phyloP scores from a whole-genome alignment of 2,797 vertebrate genomes.

The Macropodus opercularis region DNA sequence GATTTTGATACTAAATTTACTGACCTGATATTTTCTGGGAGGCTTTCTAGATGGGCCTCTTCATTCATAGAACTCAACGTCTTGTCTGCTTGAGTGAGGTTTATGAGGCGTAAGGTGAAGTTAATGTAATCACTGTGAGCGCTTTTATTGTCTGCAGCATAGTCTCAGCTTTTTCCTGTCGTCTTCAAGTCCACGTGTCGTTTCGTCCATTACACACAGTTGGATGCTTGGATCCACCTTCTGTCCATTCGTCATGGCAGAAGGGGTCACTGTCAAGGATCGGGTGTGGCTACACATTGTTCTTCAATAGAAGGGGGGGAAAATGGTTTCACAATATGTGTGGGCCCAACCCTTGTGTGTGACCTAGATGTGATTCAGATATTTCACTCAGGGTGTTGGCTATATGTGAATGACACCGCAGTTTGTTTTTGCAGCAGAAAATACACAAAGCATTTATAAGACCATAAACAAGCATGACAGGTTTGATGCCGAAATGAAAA shows the following conservation, averaged over 20 bases:
- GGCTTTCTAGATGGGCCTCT: constrained; percentile 1
- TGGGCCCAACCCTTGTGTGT: constrained; percentile 55
- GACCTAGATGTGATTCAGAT: constrained; percentile 72
- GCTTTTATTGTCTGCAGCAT: neutral
- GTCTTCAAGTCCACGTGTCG: neutral
- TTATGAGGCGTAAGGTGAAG: constrained; percentile 12
- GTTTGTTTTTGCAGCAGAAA: constrained; percentile 54
- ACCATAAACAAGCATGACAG: constrained; percentile 14
- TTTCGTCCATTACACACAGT: neutral
- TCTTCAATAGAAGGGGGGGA: constrained; percentile 36
- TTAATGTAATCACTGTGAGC: constrained; percentile 10
- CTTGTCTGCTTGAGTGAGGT: neutral
- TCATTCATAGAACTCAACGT: neutral
- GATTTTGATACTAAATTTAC: constrained; percentile 2
- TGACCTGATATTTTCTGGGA: constrained; percentile 1
- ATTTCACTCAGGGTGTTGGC: constrained; percentile 70
- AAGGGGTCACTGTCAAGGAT: constrained; percentile 48
- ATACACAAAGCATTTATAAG: constrained; percentile 26
- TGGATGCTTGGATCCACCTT: constrained; percentile 25
- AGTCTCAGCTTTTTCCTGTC: neutral
- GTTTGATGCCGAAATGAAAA: constrained; percentile 38
- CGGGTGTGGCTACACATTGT: constrained; percentile 56
- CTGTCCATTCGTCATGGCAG: constrained; percentile 37
- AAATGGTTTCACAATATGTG: constrained; percentile 55
- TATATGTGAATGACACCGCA: constrained; percentile 34